phyloP scores from a whole-genome alignment of 2,888 invertebrate species.

The Conops quadrifasciatus region DNA sequence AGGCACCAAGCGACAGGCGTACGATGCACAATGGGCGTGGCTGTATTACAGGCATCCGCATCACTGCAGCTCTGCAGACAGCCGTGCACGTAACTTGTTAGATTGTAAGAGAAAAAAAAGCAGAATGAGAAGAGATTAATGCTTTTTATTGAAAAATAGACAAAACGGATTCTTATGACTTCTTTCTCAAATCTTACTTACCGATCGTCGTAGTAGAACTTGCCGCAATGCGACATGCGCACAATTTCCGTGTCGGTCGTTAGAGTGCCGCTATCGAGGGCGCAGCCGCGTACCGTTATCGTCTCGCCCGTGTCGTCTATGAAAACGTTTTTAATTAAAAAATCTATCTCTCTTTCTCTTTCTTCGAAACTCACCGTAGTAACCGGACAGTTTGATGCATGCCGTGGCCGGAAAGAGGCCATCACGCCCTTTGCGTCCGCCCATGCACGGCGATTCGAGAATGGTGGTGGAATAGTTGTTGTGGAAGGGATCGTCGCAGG shows the following conservation, averaged over 20 bases:
- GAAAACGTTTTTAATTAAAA: conserved; percentile 1
- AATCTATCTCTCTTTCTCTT: neutral
- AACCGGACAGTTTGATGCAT: conserved; percentile 94
- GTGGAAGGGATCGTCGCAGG: conserved; percentile 96
- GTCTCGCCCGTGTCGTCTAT: conserved; percentile 81
- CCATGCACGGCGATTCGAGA: conserved; percentile 91
- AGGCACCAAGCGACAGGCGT: conserved; percentile 9
- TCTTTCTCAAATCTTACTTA: conserved; percentile 63
- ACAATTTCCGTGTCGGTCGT: conserved; percentile 97
- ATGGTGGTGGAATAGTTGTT: conserved; percentile 87
- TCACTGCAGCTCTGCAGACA: conserved; percentile 95
- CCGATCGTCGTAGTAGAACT: conserved; percentile 89
- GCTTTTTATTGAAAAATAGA: neutral
- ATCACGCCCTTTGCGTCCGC: conserved; percentile 89
- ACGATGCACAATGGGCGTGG: conserved; percentile 31
- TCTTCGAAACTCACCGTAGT: conserved; percentile 73
- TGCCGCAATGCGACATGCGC: conserved; percentile 96
- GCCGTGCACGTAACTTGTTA: conserved; percentile 88
- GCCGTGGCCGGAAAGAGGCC: conserved; percentile 96
- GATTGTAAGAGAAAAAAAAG: conserved; percentile 8
- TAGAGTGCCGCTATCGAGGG: conserved; percentile 92
- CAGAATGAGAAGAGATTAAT: neutral
- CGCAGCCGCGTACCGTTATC: conserved; percentile 91
- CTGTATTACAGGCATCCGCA: conserved; percentile 86
- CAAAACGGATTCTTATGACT: neutral